A percentile compares a stretch with the other conserved stretches of the same genome.
Conservation (phyloP, 2,113 vertebrate species). For the Takifugu bimaculatus region DNA sequence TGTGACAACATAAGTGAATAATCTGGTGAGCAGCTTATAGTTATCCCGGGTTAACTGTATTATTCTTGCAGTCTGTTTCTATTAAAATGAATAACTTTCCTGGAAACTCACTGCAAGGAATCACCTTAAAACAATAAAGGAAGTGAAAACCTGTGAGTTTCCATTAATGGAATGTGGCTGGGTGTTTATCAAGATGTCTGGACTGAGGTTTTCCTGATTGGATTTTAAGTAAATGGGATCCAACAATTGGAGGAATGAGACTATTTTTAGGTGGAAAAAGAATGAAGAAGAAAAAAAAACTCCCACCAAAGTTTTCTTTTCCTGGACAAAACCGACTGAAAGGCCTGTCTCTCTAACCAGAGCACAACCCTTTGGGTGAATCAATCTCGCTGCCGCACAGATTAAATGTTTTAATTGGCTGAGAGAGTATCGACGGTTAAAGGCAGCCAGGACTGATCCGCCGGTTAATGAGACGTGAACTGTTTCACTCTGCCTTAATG, state of each 20-base stretch:
- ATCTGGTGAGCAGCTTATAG: conserved; percentile 45
- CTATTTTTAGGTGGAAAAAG: conserved; percentile 36
- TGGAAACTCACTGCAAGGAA: conserved; percentile 58
- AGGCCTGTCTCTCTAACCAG: too few relatives aligned
- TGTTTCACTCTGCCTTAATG: too few relatives aligned
- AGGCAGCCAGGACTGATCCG: too few relatives aligned
- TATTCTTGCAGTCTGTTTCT: conserved; percentile 59
- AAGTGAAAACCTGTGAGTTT: conserved; percentile 41
- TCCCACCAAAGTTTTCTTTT: too few relatives aligned
- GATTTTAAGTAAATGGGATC: conserved; percentile 28
- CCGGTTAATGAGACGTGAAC: too few relatives aligned
- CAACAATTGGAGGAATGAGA: conserved; percentile 27
- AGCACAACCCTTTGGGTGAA: too few relatives aligned
- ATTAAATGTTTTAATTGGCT: too few relatives aligned
- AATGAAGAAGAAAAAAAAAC: background rate
- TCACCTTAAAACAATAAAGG: conserved; percentile 51
- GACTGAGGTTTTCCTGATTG: conserved; percentile 30
- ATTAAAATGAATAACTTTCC: conserved; percentile 50
- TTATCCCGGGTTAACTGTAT: conserved; percentile 56
- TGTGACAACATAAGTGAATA: conserved; percentile 46
- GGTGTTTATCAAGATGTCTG: conserved; percentile 15
- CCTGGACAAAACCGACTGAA: too few relatives aligned
- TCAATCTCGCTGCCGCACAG: too few relatives aligned
- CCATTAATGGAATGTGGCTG: conserved; percentile 27
- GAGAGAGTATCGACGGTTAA: too few relatives aligned